Evolutionary conservation across 37 sponge, comb jelly and placozoan species (phyloP).

Genomic region (Halisarca cf. caerulea): DNA sequence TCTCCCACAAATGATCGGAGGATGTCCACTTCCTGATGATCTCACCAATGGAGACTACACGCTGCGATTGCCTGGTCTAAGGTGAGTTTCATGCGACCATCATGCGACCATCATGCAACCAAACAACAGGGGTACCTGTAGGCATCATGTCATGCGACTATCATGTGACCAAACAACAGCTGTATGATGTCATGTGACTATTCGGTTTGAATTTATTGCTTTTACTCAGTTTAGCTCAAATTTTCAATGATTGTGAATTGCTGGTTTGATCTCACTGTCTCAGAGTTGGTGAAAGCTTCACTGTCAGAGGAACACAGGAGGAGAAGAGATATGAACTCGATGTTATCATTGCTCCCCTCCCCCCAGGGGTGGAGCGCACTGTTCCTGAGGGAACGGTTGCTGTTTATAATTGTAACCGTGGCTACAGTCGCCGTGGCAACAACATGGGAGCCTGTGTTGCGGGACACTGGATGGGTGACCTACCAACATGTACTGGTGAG

Average conservation of each 20-base stretch:
- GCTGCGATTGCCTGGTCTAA: background rate
- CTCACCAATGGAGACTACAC: slow-evolving; percentile 10
- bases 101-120: too few species aligned
- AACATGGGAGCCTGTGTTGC: background rate
- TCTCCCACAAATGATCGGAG: background rate
- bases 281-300: background rate
- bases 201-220: too few species aligned
- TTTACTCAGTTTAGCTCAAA: too few species aligned
- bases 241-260: too few species aligned
- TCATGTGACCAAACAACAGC: too few species aligned
- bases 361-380: background rate
- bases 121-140: too few species aligned
- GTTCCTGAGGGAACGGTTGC: slow-evolving; percentile 28
- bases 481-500: background rate
- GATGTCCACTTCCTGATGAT: background rate
- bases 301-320: background rate
- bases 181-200: too few species aligned
- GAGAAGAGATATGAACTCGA: background rate
- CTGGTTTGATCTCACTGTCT: too few species aligned
- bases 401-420: slow-evolving; percentile 13
- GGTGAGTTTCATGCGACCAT: background rate
- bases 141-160: too few species aligned
- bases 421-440: slow-evolving; percentile 5
- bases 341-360: background rate
- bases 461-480: background rate